Evolutionary conservation across 1,140 invertebrate genomes (phyloP), one percentile per base, ranked within the genome.

Genomic region (Ceratosolen fusciceps): DNA sequence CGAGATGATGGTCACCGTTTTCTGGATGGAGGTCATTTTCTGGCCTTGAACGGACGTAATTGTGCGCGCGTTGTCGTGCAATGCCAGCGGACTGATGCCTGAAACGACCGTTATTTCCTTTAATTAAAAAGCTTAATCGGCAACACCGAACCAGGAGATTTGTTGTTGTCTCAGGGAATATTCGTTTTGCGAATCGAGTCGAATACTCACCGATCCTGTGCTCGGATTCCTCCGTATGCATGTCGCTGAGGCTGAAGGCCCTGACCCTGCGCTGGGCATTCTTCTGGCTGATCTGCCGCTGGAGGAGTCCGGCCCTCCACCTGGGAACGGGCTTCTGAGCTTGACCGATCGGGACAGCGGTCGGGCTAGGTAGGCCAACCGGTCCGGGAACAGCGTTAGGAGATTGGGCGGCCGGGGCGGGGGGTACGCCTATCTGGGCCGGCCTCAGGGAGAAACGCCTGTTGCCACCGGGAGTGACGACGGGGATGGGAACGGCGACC

Each of bases 221-320:
- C 39, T 75, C 76, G 19, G 79, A 49, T n/a, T 82, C 73, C 10
- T 89, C 87, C 0, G 84, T 77, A 29, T 88, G 83, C 4, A 90
- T 88, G 12, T 90, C 90, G 65, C 88, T 87, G 0, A 90, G 76
- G 72, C 90, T 90, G 47, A 87, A 90, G 0, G 90, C 89, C 58
- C 90, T 68, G 0, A 83, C 85, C 21, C 89, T 84, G 39, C 85
- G 85, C 71, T 84, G 86, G 29, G 88, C 79, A 71, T 84, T 86
- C 65, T 85, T 86, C 29, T 90, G 85, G 52, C 83, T 85, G 16
- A 88, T 87, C 47, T 90, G 89, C 0, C 89, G 82, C 43, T 90
- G 89, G 0, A 90, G 78, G 82, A 90, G 83, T 5, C 88, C 88
- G 10, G 87, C 88, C 54, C 86, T 88, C 90, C 88, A 90, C 14